Evolutionary conservation across 2,888 invertebrate genomes (phyloP), one percentile per base, ranked within the genome.

Genomic region (Nomada lathburiana): DNA sequence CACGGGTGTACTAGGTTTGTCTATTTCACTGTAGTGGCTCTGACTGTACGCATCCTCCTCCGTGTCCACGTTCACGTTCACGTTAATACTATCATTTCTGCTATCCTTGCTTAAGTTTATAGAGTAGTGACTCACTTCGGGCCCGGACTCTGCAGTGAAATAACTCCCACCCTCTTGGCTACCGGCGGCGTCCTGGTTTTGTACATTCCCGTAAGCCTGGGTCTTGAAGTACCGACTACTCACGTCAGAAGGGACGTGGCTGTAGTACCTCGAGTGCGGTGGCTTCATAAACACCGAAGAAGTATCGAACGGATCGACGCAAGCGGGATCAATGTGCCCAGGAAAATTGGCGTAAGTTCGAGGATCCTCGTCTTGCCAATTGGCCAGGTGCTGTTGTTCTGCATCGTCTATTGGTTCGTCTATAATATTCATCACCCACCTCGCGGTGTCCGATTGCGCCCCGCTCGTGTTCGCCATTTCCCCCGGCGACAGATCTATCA

Each of bases 401-500:
- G 87, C 23, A 5, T 82, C 59, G n/a, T 92, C 92, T 29, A 93
- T 94, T 0, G 93, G 94, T 47, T 94, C 93, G 76, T 94, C 94
- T 0, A 94, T 89, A 52, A 94, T 94, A 67, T 93, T 94, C 0
- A 93, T 89, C 0, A 93, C 93, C n/a, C 92, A 89, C 1, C 90
- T 92, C 2, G 87, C 77, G 0, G 88, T 78, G 16, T 87, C 90
- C 0, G 84, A 76, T 20, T 86, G 87, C 9, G 79, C 79, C 0
- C 80, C 76, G 18, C 85, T 75, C 0, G 90, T 88, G 5, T 86
- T 89, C 0, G 92, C 92, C 26, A 93, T 80, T 76, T 95, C 94
- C 89, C 96, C 95, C 67, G 97, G 94, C 81, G 97, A 95, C 91
- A 98, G 94, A 92, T 98, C 98, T 60, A 98, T 97, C 20, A 98